Percentiles rank a stretch among this genome's conserved stretches.
Evolutionary conservation across 2,797 vertebrate species (phyloP).

Genomic region (Chelonia mydas): DNA sequence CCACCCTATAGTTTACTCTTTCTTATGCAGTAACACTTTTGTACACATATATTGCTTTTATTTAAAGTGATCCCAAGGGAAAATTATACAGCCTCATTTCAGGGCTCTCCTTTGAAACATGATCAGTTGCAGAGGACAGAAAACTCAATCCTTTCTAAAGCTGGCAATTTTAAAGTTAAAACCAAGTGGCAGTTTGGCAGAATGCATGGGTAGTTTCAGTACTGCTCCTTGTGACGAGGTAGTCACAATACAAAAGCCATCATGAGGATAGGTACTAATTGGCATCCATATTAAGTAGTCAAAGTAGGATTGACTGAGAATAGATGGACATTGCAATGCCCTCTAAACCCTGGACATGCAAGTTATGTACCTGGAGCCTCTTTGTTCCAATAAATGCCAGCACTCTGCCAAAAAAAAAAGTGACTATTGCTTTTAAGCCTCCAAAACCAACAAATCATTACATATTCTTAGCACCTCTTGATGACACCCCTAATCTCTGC

Average conservation of each 20-base stretch:
- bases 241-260: background rate
- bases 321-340: fast-evolving
- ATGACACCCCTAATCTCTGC: conserved; percentile 7
- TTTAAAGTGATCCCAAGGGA: conserved; percentile 16
- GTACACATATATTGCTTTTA: background rate
- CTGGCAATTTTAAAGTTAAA: background rate
- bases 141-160: background rate
- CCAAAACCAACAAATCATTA: conserved; percentile 59
- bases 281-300: background rate
- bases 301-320: background rate
- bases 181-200: background rate
- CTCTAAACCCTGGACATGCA: background rate
- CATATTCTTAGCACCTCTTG: conserved; percentile 50
- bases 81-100: background rate
- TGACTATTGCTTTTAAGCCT: conserved; percentile 35
- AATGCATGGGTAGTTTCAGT: background rate
- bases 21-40: background rate
- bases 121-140: background rate
- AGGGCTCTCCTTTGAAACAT: background rate
- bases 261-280: background rate
- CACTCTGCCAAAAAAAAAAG: conserved; percentile 52
- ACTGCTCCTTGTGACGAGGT: background rate
- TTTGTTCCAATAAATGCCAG: conserved; percentile 44
- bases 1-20: background rate
- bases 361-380: background rate